Percentiles rank a stretch among this genome's conserved stretches.
phyloP scores from a whole-genome alignment of 1,140 invertebrate genomes.

The Cephus cinctus region DNA sequence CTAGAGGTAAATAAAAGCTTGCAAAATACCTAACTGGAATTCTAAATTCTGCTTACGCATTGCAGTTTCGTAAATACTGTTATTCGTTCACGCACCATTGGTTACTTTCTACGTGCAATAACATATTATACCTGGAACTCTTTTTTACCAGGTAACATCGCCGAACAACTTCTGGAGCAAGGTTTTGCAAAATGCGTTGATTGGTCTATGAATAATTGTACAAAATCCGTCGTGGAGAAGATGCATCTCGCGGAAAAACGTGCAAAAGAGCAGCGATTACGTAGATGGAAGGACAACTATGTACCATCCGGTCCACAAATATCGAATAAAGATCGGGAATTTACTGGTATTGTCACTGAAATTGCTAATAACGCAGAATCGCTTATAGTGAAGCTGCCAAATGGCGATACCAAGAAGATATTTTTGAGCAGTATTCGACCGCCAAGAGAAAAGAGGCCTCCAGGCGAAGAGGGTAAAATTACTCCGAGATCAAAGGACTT shows the following conservation, averaged over 20 bases:
- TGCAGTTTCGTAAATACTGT: neutral
- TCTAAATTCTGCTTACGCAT: neutral
- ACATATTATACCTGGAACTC: constrained; percentile 1
- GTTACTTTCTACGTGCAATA: constrained; percentile 13
- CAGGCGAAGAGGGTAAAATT: constrained; percentile 66
- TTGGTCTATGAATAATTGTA: constrained; percentile 91
- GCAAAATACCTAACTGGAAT: neutral
- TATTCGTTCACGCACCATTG: neutral
- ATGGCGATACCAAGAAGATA: constrained; percentile 84
- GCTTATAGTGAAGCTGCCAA: constrained; percentile 78
- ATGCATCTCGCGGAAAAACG: constrained; percentile 79
- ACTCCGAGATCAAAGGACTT: constrained; percentile 65
- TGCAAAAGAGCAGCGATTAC: constrained; percentile 84
- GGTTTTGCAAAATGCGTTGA: constrained; percentile 97
- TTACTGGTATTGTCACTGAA: constrained; percentile 85
- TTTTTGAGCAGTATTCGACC: constrained; percentile 95
- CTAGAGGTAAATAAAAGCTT: constrained; percentile 67
- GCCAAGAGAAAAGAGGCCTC: constrained; percentile 59
- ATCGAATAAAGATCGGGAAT: constrained; percentile 80
- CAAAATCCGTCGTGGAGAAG: constrained; percentile 79
- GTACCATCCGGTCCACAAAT: constrained; percentile 65
- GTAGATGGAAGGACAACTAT: constrained; percentile 90
- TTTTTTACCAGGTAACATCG: constrained; percentile 80
- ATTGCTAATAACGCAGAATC: constrained; percentile 93
- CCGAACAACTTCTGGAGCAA: constrained; percentile 85